A percentile compares a stretch with the other conserved stretches of the same genome.
Conservation (phyloP, 1,140 invertebrate genomes). For the Aphelenchoides fujianensis region DNA sequence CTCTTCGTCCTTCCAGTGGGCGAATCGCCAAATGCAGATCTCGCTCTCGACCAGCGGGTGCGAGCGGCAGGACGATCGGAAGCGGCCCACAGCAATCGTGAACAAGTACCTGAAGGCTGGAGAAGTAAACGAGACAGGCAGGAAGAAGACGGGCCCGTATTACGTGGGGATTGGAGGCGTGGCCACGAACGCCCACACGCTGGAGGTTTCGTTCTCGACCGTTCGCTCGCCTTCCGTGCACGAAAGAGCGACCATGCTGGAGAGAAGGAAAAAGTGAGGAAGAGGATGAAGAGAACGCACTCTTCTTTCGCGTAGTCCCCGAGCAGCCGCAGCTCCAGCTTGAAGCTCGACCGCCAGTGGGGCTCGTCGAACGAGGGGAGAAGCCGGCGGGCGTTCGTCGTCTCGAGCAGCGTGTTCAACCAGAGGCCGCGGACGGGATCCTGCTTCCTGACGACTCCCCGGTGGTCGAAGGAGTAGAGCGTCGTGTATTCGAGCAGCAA, state of each 20-base stretch:
- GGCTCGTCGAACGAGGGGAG: conserved; percentile 42
- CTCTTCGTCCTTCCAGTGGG: conserved; percentile 26
- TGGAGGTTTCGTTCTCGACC: conserved; percentile 24
- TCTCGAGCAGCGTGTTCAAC: conserved; percentile 35
- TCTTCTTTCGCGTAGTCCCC: conserved; percentile 28
- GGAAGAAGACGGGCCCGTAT: no score
- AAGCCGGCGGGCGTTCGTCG: conserved; percentile 25
- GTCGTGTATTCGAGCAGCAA: conserved; percentile 17
- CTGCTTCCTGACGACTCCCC: conserved; percentile 12
- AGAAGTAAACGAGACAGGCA: conserved; percentile 33
- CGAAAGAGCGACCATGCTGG: conserved; percentile 37
- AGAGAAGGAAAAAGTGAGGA: conserved; percentile 1
- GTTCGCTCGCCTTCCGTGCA: conserved; percentile 19
- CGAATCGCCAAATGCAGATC: conserved; percentile 44
- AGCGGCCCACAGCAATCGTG: conserved; percentile 39
- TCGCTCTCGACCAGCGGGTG: conserved; percentile 9
- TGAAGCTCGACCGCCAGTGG: conserved; percentile 21
- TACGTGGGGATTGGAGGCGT: conserved; percentile 46
- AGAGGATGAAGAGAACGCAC: conserved; percentile 9
- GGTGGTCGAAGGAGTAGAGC: not conserved
- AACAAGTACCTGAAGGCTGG: conserved; percentile 47
- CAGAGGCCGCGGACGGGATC: conserved; percentile 20
- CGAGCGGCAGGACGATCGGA: conserved; percentile 21
- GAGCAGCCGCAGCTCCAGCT: conserved; percentile 35
- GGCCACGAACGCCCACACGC: conserved; percentile 39